These are phyloP conservation scores for Marmota flaviventris DNA, from an alignment of 2,113 vertebrate genomes.

Conservation along the genomic window DNA sequence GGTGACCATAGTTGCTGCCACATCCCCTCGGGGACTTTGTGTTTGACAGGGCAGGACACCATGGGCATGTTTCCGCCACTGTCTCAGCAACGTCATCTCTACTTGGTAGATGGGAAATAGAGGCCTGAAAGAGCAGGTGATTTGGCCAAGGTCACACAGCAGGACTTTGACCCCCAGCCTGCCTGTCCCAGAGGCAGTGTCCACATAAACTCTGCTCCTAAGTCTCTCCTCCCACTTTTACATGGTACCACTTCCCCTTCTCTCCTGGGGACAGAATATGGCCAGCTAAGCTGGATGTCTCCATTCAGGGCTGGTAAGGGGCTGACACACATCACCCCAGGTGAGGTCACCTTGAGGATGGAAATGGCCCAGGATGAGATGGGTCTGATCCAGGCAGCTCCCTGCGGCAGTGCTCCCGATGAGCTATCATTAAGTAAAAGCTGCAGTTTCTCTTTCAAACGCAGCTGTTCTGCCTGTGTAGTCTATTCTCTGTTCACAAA, in stretches of 20 bases:
- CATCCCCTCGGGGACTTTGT: fast-evolving
- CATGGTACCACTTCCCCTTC: neutral
- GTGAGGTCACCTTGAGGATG: neutral
- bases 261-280: neutral
- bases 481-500: neutral
- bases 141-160: neutral
- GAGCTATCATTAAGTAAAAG: neutral
- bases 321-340: neutral
- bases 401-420: too few species aligned
- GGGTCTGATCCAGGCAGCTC: neutral
- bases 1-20: fast-evolving
- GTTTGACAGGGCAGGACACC: fast-evolving
- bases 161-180: neutral
- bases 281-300: neutral
- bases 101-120: neutral
- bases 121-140: neutral
- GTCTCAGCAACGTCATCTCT: too few species aligned
- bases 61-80: too few species aligned
- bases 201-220: too few species aligned
- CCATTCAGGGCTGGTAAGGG: neutral
- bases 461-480: neutral
- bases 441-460: neutral
- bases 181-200: neutral
- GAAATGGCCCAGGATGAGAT: fast-evolving
- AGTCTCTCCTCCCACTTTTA: neutral